Evolutionary conservation across 2,113 vertebrate species (phyloP).

Genomic region (Nesospiza acunhae): DNA sequence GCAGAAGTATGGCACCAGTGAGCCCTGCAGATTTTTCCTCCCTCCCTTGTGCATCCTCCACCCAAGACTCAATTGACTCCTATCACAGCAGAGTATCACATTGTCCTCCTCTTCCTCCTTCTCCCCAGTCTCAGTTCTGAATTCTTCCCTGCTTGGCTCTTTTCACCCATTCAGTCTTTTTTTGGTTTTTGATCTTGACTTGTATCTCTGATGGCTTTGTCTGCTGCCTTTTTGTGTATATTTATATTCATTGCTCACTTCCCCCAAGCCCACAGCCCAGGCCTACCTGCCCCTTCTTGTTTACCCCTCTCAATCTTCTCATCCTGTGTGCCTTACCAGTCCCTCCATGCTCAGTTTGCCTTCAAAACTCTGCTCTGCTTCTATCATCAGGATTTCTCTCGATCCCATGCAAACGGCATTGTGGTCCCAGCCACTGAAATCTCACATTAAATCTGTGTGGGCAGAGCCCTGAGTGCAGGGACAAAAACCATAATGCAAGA

Average conservation of each 20-base stretch:
- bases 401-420: neutral
- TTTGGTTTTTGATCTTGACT: neutral
- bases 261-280: neutral
- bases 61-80: neutral
- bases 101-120: neutral
- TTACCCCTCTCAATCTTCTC: neutral
- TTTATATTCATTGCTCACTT: rapidly evolving
- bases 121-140: neutral
- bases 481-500: neutral
- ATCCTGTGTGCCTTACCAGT: neutral
- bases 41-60: neutral
- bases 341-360: neutral
- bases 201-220: neutral
- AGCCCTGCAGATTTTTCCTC: neutral
- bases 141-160: neutral
- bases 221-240: neutral
- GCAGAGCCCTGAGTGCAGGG: neutral
- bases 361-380: neutral
- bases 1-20: neutral
- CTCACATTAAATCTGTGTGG: neutral
- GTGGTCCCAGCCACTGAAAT: neutral
- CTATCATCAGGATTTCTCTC: neutral
- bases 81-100: neutral
- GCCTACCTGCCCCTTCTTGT: neutral
- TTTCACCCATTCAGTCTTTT: neutral